Conservation (phyloP, 2,113 vertebrate genomes). For the Carassius auratus region DNA sequence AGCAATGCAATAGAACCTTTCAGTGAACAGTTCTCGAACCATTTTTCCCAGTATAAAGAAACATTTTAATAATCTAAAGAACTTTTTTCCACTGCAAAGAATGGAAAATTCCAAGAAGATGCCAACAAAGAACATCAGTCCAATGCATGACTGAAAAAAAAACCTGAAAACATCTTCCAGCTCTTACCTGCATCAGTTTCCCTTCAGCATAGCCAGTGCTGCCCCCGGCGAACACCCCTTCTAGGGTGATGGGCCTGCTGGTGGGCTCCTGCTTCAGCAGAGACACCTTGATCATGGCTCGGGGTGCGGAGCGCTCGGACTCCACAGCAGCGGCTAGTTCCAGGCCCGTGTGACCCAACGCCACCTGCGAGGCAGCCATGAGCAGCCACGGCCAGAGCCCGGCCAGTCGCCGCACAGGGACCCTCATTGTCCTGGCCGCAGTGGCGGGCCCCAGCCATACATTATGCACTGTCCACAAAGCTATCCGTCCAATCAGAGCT, state of each 20-base stretch:
- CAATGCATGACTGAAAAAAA: too few species aligned
- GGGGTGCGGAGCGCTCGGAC: constrained; percentile 82
- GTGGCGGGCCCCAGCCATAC: constrained; percentile 85
- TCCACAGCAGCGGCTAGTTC: constrained; percentile 79
- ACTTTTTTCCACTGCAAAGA: too few species aligned
- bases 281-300: constrained; percentile 89
- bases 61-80: too few species aligned
- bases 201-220: constrained; percentile 87
- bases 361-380: constrained; percentile 89
- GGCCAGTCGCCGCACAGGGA: constrained; percentile 90
- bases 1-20: too few species aligned
- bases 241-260: constrained; percentile 82
- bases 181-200: constrained; percentile 92
- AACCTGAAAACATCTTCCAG: neutral
- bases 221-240: constrained; percentile 89
- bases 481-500: constrained; percentile 40
- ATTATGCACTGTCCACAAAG: constrained; percentile 75
- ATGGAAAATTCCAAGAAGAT: too few species aligned
- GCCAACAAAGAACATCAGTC: too few species aligned
- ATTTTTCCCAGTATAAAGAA: too few species aligned
- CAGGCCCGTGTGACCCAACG: constrained; percentile 83
- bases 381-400: constrained; percentile 97
- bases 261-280: constrained; percentile 86
- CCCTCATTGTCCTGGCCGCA: constrained; percentile 94
- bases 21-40: too few species aligned